Base-by-base conservation (phyloP, 2,888 invertebrate genomes). In the Pheosia tremula region DNA sequence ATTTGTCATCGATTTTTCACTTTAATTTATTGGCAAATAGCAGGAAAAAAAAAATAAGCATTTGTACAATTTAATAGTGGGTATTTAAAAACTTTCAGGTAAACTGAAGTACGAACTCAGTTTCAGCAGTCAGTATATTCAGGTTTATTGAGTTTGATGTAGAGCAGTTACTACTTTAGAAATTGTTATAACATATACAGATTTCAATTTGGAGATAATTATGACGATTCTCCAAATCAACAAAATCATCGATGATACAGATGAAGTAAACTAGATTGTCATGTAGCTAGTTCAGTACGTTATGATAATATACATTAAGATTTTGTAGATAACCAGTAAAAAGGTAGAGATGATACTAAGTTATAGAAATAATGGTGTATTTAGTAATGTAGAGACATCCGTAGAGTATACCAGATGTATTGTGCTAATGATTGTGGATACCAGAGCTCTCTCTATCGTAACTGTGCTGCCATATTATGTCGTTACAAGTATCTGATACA, bases 91-190 rank as follows among this genome's bases (percentile, higher is more conserved):
- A 71, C 81, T 91, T 88, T 61, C 91, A 90, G 91, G 85, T 88
- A 84, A 61, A 59, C 68, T 91, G 78, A 82, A 77, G 69, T 91
- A 90, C 81, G 67, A 77, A 71, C 62, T 90, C 86, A 83, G 87
- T 58, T 80, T 85, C 59, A 69, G 76, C 73, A 89, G 90, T 90
- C 89, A 89, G 90, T 90, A 89, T 79, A 78, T 69, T 71, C 62
- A 81, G 72, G 71, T 80, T 74, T 68, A 73, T 72, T 76, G 72
- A 57, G 59, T 67, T 72, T 78, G 75, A 71, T 69, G 67, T 77
- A 79, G 73, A 71, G 41, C 67, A 68, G 57, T 80, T 80, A 52
- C 90, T 63, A 58, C 7, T 63, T 57, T 45, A 56, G 36, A n/a
- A 24, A 56, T 50, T 36, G 13, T 50, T 50, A 13, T 47, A 24